Evolutionary conservation across 2,888 invertebrate genomes (phyloP).

Genomic region (Piscicola geometra): DNA sequence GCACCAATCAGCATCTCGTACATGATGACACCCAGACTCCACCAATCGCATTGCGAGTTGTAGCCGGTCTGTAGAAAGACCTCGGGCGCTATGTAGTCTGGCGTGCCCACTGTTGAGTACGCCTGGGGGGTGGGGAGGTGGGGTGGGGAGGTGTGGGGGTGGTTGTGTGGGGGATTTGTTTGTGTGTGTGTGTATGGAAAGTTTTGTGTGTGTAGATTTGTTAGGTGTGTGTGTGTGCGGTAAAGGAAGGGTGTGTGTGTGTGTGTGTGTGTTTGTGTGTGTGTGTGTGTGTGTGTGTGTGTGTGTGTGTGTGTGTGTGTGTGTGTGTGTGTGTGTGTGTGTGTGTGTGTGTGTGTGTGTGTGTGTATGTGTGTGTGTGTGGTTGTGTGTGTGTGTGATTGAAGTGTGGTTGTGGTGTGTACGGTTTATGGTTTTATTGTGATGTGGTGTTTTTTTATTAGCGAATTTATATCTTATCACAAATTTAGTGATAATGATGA

Average conservation of each 20-base stretch:
- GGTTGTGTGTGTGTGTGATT: not conserved
- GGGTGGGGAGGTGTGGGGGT: too few species aligned
- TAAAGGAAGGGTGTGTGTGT: too few species aligned
- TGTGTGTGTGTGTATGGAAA: not conserved
- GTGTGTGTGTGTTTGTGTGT: slow-evolving; percentile 75
- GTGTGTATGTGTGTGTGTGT: too few species aligned
- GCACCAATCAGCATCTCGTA: slow-evolving; percentile 97
- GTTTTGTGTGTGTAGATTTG: not conserved
- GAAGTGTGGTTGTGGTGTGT: not conserved
- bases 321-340: slow-evolving; percentile 54
- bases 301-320: too few species aligned
- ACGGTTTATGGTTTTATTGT: too few species aligned
- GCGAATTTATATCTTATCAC: too few species aligned
- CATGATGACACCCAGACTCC: slow-evolving; percentile 99
- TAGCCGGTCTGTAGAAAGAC: slow-evolving; percentile 92
- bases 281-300: slow-evolving; percentile 53
- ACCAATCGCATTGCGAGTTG: slow-evolving; percentile 97
- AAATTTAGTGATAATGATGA: slow-evolving; percentile 18
- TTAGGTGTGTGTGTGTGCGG: too few species aligned
- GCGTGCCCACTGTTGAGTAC: slow-evolving; percentile 75
- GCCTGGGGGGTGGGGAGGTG: slow-evolving; percentile 53
- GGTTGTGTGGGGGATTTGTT: too few species aligned
- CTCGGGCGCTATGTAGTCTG: slow-evolving; percentile 99
- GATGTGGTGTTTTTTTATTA: too few species aligned
- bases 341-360: slow-evolving; percentile 53